Conservation (phyloP, 2,113 vertebrate genomes). For the Eira barbara region DNA sequence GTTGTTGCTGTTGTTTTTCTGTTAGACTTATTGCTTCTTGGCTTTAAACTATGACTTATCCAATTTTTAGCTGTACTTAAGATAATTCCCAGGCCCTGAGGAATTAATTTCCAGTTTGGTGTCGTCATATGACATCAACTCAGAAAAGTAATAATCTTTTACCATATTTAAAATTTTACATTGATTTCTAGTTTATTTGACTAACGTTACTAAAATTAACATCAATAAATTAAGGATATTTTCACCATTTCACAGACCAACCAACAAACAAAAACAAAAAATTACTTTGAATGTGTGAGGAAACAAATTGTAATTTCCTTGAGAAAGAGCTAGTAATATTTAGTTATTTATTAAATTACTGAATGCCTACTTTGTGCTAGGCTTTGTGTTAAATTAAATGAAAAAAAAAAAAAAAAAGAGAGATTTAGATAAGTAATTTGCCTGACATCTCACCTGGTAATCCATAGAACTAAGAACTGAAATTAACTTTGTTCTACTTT, state of each 20-base stretch:
- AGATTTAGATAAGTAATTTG: not conserved
- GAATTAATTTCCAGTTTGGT: constrained; percentile 54
- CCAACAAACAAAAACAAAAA: not conserved
- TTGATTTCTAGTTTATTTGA: constrained; percentile 59
- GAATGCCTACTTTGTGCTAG: not conserved
- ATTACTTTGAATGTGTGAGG: not conserved
- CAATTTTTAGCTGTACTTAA: constrained; percentile 53
- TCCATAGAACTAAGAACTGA: not conserved
- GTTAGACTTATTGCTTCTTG: not conserved
- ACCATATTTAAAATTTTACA: constrained; percentile 57
- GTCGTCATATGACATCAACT: constrained; percentile 63
- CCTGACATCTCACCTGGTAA: not conserved
- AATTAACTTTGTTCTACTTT: not conserved
- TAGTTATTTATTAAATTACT: not conserved
- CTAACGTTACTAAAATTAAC: constrained; percentile 44
- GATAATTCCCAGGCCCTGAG: constrained; percentile 42
- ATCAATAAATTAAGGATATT: constrained; percentile 20
- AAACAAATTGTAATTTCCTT: not conserved
- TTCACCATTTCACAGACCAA: constrained; percentile 20
- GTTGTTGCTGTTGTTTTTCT: not conserved
- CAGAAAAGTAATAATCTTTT: constrained; percentile 54
- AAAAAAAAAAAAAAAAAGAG: not conserved
- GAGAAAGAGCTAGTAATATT: not conserved
- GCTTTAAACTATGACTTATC: not conserved
- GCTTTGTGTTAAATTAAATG: not conserved